These are phyloP conservation scores for Sebastiscus tertius DNA, from an alignment of 2,797 vertebrate species.

Conservation along the genomic window DNA sequence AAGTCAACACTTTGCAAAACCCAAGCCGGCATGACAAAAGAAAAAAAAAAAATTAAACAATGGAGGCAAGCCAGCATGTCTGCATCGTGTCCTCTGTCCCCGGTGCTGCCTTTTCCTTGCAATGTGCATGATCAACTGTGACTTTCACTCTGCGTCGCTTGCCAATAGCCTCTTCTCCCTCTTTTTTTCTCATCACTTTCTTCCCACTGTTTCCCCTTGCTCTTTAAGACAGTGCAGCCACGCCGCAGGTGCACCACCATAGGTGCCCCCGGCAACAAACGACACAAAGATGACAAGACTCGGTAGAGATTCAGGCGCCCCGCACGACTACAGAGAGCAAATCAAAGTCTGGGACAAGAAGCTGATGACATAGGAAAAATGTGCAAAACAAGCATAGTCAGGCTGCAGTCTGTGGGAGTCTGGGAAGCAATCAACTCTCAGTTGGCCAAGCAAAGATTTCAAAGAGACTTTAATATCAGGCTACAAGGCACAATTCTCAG, in stretches of 20 bases:
- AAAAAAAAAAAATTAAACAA: slow-evolving; percentile 36
- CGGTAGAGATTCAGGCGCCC: slow-evolving; percentile 1
- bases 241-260: slow-evolving; percentile 40
- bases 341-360: slow-evolving; percentile 52
- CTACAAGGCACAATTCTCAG: slow-evolving; percentile 44
- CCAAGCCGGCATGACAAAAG: slow-evolving; percentile 3
- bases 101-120: slow-evolving; percentile 32
- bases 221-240: slow-evolving; percentile 23
- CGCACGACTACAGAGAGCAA: slow-evolving; percentile 27
- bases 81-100: slow-evolving; percentile 43
- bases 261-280: slow-evolving; percentile 12
- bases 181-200: slow-evolving; percentile 22
- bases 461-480: slow-evolving; percentile 64
- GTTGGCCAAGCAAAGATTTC: slow-evolving; percentile 42
- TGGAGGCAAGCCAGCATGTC: slow-evolving; percentile 42
- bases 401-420: slow-evolving; percentile 32
- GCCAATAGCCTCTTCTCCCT: slow-evolving; percentile 20
- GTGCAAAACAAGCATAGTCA: slow-evolving; percentile 40
- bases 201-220: background rate
- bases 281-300: slow-evolving; percentile 37
- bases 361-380: slow-evolving; percentile 57
- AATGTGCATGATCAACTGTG: slow-evolving; percentile 60
- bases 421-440: slow-evolving; percentile 51
- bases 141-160: slow-evolving; percentile 30
- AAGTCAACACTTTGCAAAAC: slow-evolving; percentile 22